phyloP scores from a whole-genome alignment of 1,140 invertebrate genomes.

The Aphidius gifuensis region DNA sequence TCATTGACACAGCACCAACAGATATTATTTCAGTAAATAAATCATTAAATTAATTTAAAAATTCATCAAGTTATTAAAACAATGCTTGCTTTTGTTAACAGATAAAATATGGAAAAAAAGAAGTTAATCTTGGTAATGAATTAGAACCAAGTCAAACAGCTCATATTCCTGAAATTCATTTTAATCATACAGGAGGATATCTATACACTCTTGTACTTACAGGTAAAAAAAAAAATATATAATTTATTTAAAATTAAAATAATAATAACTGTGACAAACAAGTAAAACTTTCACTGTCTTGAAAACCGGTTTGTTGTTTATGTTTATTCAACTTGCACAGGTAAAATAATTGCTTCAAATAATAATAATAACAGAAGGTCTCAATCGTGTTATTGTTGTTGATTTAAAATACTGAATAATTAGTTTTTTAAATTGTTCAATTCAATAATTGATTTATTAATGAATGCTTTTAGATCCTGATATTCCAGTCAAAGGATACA shows the following conservation, averaged over 20 bases:
- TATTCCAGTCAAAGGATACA: conserved; percentile 59
- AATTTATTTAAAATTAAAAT: not conserved
- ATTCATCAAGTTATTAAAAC: too few relatives aligned
- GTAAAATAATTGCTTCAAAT: too few relatives aligned
- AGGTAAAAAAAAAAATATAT: conserved; percentile 40
- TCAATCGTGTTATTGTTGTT: too few relatives aligned
- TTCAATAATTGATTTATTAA: too few relatives aligned
- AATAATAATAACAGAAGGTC: too few relatives aligned
- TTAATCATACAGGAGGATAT: conserved; percentile 52
- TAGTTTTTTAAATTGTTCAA: too few relatives aligned
- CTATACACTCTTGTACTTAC: conserved; percentile 64
- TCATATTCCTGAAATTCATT: conserved; percentile 50
- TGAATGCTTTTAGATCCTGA: conserved; percentile 59
- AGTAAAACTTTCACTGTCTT: not conserved
- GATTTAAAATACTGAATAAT: too few relatives aligned
- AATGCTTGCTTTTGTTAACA: conserved; percentile 19
- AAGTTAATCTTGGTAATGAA: conserved; percentile 57
- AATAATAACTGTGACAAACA: not conserved
- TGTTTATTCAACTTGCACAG: not conserved
- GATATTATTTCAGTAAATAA: conserved; percentile 49
- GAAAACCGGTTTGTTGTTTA: not conserved
- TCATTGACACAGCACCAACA: conserved; percentile 48
- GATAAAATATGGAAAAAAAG: conserved; percentile 50
- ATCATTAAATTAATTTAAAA: not conserved
- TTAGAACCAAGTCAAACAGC: conserved; percentile 54